Evolutionary conservation across 2,797 vertebrate genomes (phyloP).

Genomic region (Hafferia zeledoni): DNA sequence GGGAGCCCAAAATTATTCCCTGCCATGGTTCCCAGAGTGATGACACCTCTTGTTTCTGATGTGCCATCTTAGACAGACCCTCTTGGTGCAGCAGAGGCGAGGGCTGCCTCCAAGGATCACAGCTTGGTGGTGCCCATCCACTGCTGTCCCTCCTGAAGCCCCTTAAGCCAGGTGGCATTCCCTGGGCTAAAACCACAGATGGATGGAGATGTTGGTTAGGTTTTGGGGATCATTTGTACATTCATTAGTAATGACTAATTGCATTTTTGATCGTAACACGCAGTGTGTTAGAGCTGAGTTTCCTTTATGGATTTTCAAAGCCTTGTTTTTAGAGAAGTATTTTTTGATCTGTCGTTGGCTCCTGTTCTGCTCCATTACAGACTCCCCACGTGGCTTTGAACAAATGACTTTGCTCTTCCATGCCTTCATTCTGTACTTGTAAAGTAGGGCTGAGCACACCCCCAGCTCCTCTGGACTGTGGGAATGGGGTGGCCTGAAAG

Average conservation of each 20-base stretch:
- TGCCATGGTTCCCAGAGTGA: not conserved
- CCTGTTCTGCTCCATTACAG: not conserved
- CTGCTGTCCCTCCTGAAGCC: not conserved
- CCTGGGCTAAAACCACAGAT: fast-evolving
- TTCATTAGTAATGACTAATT: not conserved
- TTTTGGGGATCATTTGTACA: not conserved
- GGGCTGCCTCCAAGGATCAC: not conserved
- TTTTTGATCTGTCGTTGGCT: not conserved
- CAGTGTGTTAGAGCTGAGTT: not conserved
- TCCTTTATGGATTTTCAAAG: slow-evolving; percentile 35
- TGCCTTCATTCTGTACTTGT: not conserved
- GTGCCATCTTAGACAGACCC: not conserved
- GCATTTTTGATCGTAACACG: not conserved
- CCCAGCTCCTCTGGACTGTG: not conserved
- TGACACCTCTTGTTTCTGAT: not conserved
- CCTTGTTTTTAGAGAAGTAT: slow-evolving; percentile 4
- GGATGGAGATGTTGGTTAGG: not conserved
- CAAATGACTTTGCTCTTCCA: not conserved
- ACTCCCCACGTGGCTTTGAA: not conserved
- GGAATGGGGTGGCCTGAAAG: not conserved
- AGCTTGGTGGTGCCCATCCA: not conserved
- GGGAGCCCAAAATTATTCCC: not conserved
- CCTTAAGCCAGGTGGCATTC: fast-evolving
- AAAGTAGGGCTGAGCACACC: not conserved
- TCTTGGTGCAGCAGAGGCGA: not conserved